Evolutionary conservation across 2,888 invertebrate species (phyloP), one percentile per base, ranked within the genome.

Genomic region (Heliothis peltigera): DNA sequence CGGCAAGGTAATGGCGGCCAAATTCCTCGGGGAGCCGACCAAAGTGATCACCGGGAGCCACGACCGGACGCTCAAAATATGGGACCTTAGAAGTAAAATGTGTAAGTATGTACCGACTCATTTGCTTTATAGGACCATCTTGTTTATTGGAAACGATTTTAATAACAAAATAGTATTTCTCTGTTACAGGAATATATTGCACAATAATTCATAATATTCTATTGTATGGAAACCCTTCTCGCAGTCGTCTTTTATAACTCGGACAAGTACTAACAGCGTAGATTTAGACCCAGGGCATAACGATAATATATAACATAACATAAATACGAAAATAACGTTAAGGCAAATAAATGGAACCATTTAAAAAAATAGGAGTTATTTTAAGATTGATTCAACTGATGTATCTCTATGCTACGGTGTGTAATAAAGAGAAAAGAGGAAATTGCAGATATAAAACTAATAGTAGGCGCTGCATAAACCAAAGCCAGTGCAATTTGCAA

Each of bases 41-140:
- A 98, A 98, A 96, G 98, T 99, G 65, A 99, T 99, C 66, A 98
- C 99, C 39, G 99, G 99, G 74, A 99, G 99, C 92, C 98, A 99
- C 95, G 99, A 99, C 95, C 96, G 99, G 77, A 99, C 99, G 32
- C 95, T 99, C 66, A 99, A 99, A 96, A 97, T 99, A 87, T 99
- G 99, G 99, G 99, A 99, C 95, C 96, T 99, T 51, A 96, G 98
- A 83, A 98, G 98, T 95, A 97, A 97, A 91, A 94, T 93, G 93
- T 95, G 95, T 95, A 86, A 91, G 94, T 90, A 79, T 73, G 64
- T 70, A 71, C 76, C 65, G 28, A 75, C 58, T 76, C 56, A 72
- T 64, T 70, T 70, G 53, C 64, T 75, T 75, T 65, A 71, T 65
- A 70, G 60, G 60, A 42, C 18, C 57, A 35, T 47, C 47, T 76